Conservation (phyloP, 2,797 vertebrate genomes). For the Myotis myotis region DNA sequence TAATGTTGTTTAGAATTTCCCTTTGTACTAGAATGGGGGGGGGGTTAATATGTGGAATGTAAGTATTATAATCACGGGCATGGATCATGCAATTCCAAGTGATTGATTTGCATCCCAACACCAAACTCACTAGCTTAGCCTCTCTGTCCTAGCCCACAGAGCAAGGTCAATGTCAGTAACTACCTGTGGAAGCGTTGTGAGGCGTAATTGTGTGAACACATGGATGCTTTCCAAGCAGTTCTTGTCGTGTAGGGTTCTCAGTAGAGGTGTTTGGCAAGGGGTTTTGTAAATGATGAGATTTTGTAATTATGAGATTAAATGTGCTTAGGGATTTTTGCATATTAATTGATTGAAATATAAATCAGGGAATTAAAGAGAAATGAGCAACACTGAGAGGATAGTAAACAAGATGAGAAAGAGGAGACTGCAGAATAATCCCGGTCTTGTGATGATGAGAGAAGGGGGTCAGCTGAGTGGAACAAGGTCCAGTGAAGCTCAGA, state of each 20-base stretch:
- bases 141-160: neutral
- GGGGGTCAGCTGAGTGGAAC: neutral
- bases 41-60: neutral
- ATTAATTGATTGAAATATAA: conserved; percentile 46
- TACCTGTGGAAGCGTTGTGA: fast-evolving
- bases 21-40: neutral
- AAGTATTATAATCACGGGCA: neutral
- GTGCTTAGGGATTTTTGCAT: neutral
- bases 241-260: fast-evolving
- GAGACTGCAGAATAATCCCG: fast-evolving
- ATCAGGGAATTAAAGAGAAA: neutral
- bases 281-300: conserved; percentile 33
- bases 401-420: neutral
- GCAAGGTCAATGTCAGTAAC: neutral
- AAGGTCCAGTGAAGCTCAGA: fast-evolving
- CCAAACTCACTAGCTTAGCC: neutral
- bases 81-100: neutral
- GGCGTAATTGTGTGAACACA: neutral
- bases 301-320: conserved; percentile 55
- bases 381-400: neutral
- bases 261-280: neutral
- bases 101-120: neutral
- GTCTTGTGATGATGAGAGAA: fast-evolving
- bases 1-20: neutral
- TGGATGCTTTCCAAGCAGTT: neutral